These are phyloP conservation scores for Xenops minutus DNA, from an alignment of 2,797 vertebrate genomes.

Conservation along the genomic window DNA sequence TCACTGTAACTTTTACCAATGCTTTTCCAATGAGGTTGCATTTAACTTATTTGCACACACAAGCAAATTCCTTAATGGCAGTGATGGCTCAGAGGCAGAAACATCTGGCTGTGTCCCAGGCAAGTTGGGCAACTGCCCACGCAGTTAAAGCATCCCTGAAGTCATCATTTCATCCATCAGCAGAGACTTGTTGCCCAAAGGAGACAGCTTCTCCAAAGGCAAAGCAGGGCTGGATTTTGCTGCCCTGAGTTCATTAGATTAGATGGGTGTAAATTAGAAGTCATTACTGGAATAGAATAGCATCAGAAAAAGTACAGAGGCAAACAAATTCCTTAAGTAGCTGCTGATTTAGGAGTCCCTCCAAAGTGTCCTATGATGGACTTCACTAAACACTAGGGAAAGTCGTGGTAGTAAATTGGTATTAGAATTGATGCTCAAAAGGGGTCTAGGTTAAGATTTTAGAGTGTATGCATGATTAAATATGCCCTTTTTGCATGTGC, in stretches of 20 bases:
- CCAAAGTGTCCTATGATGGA: background rate
- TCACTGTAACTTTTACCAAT: background rate
- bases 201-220: background rate
- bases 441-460: background rate
- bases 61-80: slow-evolving; percentile 16
- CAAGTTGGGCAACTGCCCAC: background rate
- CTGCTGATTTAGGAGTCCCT: background rate
- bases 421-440: background rate
- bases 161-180: background rate
- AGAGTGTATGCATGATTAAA: background rate
- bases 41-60: background rate
- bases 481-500: background rate
- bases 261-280: background rate
- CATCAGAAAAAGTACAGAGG: background rate
- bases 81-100: background rate
- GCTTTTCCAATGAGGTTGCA: background rate
- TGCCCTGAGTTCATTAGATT: background rate
- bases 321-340: background rate
- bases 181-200: background rate
- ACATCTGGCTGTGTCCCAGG: background rate
- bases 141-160: background rate
- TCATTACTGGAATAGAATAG: background rate
- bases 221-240: background rate
- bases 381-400: background rate
- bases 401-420: background rate